Conservation (phyloP, 2,888 invertebrate species). For the Rhogogaster chlorosoma region DNA sequence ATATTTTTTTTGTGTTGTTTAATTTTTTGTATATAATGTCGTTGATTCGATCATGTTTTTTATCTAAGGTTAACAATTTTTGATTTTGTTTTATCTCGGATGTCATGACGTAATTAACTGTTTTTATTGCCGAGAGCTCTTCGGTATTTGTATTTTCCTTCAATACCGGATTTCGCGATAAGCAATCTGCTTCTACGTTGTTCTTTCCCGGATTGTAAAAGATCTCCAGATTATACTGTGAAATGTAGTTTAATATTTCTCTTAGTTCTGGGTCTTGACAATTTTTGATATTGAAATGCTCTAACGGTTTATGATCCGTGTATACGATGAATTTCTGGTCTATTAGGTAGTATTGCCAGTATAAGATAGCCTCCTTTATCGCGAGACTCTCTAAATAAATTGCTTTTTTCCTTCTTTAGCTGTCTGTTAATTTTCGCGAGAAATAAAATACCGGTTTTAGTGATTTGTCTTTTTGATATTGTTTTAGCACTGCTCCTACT, state of each 20-base stretch:
- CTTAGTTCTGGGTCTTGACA: slow-evolving; percentile 57
- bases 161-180: slow-evolving; percentile 53
- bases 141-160: slow-evolving; percentile 44
- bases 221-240: slow-evolving; percentile 50
- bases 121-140: slow-evolving; percentile 38
- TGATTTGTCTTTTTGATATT: neutral
- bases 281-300: slow-evolving; percentile 60
- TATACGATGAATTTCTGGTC: slow-evolving; percentile 57
- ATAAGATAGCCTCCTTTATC: slow-evolving; percentile 60
- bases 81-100: slow-evolving; percentile 51
- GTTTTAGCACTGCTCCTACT: neutral
- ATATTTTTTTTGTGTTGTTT: slow-evolving; percentile 51
- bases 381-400: neutral
- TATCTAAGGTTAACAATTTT: slow-evolving; percentile 29
- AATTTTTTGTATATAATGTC: slow-evolving; percentile 50
- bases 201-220: slow-evolving; percentile 49
- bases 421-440: slow-evolving; percentile 17
- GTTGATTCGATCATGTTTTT: slow-evolving; percentile 35
- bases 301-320: slow-evolving; percentile 39
- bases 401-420: neutral
- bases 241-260: slow-evolving; percentile 46
- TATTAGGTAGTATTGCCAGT: slow-evolving; percentile 60
- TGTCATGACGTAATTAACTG: slow-evolving; percentile 43
- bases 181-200: slow-evolving; percentile 51
- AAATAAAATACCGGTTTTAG: slow-evolving; percentile 14